These are phyloP conservation scores for Clostera curtula DNA, from an alignment of 2,888 invertebrate species.

Conservation along the genomic window DNA sequence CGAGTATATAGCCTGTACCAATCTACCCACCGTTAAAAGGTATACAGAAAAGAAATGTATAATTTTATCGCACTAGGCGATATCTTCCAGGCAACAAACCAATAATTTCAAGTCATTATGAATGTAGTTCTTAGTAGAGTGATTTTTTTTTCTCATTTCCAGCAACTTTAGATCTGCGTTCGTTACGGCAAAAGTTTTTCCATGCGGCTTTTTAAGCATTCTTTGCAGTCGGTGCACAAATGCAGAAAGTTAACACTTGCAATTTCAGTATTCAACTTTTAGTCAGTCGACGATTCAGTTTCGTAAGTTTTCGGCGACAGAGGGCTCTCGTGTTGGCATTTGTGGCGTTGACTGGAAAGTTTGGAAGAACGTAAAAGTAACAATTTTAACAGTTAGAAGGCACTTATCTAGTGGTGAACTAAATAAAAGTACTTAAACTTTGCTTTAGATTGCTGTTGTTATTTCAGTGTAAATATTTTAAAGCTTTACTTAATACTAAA, in stretches of 20 bases:
- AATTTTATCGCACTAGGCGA: background rate
- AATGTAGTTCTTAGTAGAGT: background rate
- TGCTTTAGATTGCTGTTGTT: no score
- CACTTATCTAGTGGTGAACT: no score
- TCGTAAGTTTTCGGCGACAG: constrained; percentile 6
- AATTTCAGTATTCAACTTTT: constrained; percentile 23
- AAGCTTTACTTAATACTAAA: no score
- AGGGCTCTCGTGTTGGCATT: background rate
- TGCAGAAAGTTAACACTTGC: constrained; percentile 23
- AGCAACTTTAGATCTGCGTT: constrained; percentile 12
- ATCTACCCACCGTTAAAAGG: no score
- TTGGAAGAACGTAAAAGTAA: no score
- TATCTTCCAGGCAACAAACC: background rate
- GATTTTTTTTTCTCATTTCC: constrained; percentile 3
- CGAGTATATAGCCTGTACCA: no score
- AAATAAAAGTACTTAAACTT: no score
- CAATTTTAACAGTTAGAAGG: background rate
- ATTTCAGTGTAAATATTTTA: no score
- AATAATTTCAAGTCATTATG: background rate
- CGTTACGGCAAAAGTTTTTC: constrained; percentile 9
- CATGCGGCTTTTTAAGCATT: constrained; percentile 24
- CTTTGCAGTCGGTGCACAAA: constrained; percentile 11
- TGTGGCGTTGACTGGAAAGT: no score
- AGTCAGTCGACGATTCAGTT: constrained; percentile 16
- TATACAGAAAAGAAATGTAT: background rate